Conservation (phyloP, 1,140 invertebrate genomes). For the Saccostrea echinata region DNA sequence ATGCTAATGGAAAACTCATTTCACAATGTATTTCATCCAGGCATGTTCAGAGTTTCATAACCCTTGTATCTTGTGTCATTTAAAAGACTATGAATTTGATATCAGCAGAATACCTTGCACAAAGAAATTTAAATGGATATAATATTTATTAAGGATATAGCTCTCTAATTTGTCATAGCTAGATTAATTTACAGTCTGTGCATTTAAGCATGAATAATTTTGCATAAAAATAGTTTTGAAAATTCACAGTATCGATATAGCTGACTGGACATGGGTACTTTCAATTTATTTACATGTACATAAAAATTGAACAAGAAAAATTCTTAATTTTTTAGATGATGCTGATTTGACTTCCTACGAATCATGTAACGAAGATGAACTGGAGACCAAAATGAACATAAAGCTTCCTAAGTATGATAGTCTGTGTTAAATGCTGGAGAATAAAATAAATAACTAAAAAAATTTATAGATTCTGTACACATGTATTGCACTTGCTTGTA, state of each 20-base stretch:
- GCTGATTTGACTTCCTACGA: constrained; percentile 71
- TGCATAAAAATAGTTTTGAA: background rate
- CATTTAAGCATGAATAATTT: background rate
- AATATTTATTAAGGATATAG: background rate
- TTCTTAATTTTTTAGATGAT: constrained; percentile 57
- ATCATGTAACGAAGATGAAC: constrained; percentile 66
- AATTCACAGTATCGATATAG: background rate
- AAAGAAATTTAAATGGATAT: constrained; percentile 5
- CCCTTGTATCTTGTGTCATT: background rate
- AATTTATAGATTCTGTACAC: no score
- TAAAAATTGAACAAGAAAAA: background rate
- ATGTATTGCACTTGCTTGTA: no score
- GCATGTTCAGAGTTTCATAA: background rate
- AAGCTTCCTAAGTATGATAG: constrained; percentile 68
- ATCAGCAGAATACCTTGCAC: background rate
- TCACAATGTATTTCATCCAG: background rate
- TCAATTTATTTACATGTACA: background rate
- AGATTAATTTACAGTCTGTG: background rate
- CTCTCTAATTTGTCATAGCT: constrained; percentile 7
- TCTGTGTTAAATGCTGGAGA: background rate
- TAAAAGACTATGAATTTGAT: background rate
- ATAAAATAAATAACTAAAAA: no score
- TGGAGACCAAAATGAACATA: constrained; percentile 64
- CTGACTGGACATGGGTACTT: background rate
- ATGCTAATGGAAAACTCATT: constrained; percentile 1